These are phyloP conservation scores for Temnothorax unifasciatus DNA, from an alignment of 2,888 invertebrate genomes.

Conservation along the genomic window DNA sequence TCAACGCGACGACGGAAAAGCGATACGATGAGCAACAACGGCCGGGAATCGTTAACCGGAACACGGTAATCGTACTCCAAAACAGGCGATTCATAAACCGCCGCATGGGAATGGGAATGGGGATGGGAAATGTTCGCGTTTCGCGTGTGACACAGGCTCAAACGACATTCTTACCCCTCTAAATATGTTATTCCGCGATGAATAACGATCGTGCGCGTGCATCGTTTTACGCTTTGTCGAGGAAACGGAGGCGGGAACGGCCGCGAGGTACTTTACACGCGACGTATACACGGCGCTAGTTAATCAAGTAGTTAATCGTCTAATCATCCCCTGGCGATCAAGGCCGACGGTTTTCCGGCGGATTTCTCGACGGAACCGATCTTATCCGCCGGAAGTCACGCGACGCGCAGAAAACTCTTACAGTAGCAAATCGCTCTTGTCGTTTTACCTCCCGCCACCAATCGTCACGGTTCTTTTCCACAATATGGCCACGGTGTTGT, in stretches of 20 bases:
- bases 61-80: constrained; percentile 33
- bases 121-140: background rate
- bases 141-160: background rate
- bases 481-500: constrained; percentile 19
- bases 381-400: constrained; percentile 64
- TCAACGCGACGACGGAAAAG: constrained; percentile 47
- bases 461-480: constrained; percentile 4
- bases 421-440: background rate
- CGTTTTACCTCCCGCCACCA: constrained; percentile 8
- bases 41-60: constrained; percentile 28
- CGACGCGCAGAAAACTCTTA: constrained; percentile 57
- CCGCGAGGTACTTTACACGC: constrained; percentile 37
- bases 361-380: constrained; percentile 61
- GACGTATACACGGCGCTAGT: background rate
- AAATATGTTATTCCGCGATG: constrained; percentile 28
- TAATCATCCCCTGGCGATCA: constrained; percentile 36
- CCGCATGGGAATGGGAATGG: background rate
- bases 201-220: constrained; percentile 13
- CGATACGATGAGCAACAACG: constrained; percentile 43
- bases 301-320: background rate
- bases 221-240: constrained; percentile 24
- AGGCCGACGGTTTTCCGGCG: constrained; percentile 16
- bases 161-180: background rate
- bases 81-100: constrained; percentile 18
- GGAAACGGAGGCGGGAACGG: background rate